Base-by-base conservation (phyloP, 1,140 invertebrate genomes). In the Anastatus disparis region DNA sequence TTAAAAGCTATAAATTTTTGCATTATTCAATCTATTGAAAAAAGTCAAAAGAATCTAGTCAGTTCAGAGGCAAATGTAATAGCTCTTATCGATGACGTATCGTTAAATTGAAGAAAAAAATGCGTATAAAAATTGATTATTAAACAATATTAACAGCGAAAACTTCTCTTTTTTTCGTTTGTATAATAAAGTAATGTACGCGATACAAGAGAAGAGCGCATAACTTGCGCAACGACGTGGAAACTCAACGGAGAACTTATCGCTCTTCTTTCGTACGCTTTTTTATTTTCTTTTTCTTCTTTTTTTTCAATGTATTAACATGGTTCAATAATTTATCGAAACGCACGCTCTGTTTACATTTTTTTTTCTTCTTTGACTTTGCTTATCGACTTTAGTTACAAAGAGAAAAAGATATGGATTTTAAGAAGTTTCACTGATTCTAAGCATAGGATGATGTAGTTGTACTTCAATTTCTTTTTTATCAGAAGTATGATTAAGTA, bases 191-290 rank as follows among this genome's bases (percentile, higher is more conserved):
- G n/a, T n/a, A n/a, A n/a, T n/a, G n/a, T n/a, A n/a, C n/a, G n/a
- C 35, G 35, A 38, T 38, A 12, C 6, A 38, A n/a, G 35, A 12
- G 35, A 12, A 1, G 17, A 6, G 9, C 52, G 35, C 17, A 24
- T 7, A 24, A 20, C 64, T 68, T 59, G 44, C 48, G 40, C 44
- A 68, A 50, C 46, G 26, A 12, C 27, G 27, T n/a, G 26, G 52
- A 58, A 46, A 29, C 17, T 56, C 26, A 1, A 22, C 17, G 12
- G 38, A 27, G 15, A 15, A 24, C 61, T 63, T 63, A 46, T 56
- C 52, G 13, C 63, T 65, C 50, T 29, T 65, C 63, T 65, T 55
- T 26, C 48, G 17, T 29, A 22, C 24, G 0, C 1, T 24, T 52
- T 64, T 52, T 50, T 50, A 27, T 27, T 22, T 2, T 40, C 26